Base-by-base conservation (phyloP, 1,140 invertebrate species). In the Maconellicoccus hirsutus region DNA sequence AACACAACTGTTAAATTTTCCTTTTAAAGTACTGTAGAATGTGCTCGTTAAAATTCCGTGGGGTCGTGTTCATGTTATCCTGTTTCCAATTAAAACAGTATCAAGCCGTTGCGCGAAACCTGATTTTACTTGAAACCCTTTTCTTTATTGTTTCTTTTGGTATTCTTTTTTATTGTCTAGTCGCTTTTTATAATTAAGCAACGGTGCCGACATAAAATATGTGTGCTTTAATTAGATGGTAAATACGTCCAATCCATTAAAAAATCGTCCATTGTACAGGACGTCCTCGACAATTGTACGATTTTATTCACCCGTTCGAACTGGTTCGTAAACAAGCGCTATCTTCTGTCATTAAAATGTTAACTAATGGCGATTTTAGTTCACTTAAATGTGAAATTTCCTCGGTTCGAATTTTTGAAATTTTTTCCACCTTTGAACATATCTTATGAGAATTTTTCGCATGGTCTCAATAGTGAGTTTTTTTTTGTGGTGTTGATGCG, bases 51-150 rank as follows among this genome's bases (percentile, higher is more conserved):
- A 66, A 66, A 66, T 66, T 66, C 61, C 61, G 10, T 16, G 25
- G 61, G 61, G 61, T 66, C 61, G 61, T 66, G 61, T 26, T 66
- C 25, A 66, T 25, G 61, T 66, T 66, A 26, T 66, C 61, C 61
- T 26, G 61, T 66, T 66, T 66, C 61, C 61, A 66, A 66, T 66
- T 66, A 66, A 66, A 66, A 66, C 61, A 22, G 8, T 66, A 66
- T 25, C 61, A 66, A 23, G 2, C 16, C 10, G 2, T 25, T 26
- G 61, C 61, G 25, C 21, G 3, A 66, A 66, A 66, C 61, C 61
- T 25, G 61, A 25, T 66, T 66, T 10, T 7, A 6, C 52, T 59
- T 23, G 61, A 23, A 66, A 23, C 61, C 61, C 16, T 66, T 66
- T 66, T 25, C 61, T 23, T 66, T 26, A 25, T 66, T 23, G 61